Conservation (phyloP, 2,797 vertebrate species). For the Fratercula arctica region DNA sequence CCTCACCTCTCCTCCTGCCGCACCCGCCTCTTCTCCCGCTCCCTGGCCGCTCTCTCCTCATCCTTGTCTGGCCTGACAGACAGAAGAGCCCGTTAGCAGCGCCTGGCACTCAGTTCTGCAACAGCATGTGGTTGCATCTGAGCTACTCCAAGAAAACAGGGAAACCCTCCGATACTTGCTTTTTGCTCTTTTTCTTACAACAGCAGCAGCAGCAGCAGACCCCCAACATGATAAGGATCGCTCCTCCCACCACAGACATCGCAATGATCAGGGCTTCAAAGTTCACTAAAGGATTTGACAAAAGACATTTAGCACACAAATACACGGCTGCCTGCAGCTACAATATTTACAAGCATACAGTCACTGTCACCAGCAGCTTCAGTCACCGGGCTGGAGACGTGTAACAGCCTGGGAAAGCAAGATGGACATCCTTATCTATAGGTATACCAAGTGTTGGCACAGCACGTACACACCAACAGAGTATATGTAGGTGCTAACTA, state of each 20-base stretch:
- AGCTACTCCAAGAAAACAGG: background rate
- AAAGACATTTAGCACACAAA: background rate
- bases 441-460: background rate
- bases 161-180: constrained; percentile 69
- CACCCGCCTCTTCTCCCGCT: constrained; percentile 79
- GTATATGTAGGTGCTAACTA: background rate
- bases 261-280: constrained; percentile 92
- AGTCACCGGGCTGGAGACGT: background rate
- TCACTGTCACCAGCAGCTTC: background rate
- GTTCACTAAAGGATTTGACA: constrained; percentile 81
- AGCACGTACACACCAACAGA: background rate
- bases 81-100: background rate
- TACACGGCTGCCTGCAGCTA: background rate
- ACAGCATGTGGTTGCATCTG: background rate
- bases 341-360: background rate
- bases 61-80: constrained; percentile 77
- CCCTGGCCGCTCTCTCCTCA: constrained; percentile 78
- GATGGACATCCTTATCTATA: background rate
- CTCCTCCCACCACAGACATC: constrained; percentile 84
- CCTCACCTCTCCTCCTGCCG: constrained; percentile 89
- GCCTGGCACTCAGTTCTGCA: background rate
- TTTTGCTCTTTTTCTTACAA: constrained; percentile 79
- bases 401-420: background rate
- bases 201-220: constrained; percentile 87
- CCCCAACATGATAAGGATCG: constrained; percentile 78